A percentile compares a stretch with the other conserved stretches of the same genome.
These are phyloP conservation scores for cattle (Bos taurus) DNA, from an alignment of 2,113 vertebrate genomes.

Conservation along the genomic window DNA sequence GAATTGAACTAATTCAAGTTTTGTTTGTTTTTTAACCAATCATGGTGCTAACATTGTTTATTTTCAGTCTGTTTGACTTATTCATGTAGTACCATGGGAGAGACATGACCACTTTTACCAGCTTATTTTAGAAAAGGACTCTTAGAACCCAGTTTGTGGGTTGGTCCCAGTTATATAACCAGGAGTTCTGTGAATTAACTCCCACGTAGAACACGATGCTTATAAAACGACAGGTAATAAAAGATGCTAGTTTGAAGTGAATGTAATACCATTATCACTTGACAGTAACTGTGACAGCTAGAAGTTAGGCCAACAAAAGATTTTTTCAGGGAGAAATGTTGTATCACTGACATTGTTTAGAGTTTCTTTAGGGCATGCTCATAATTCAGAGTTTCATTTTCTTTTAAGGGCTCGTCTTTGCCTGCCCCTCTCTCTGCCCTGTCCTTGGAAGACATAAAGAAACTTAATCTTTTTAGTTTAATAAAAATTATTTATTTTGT, in stretches of 20 bases:
- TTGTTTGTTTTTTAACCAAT: not conserved
- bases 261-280: not conserved
- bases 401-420: not conserved
- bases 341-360: not conserved
- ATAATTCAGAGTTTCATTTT: constrained; percentile 17
- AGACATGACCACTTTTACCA: not conserved
- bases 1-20: not conserved
- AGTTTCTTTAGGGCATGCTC: not conserved
- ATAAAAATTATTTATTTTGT: not conserved
- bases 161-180: not conserved
- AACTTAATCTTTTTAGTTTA: not conserved
- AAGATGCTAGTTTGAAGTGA: not conserved
- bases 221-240: not conserved
- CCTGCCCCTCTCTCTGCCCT: not conserved
- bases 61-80: not conserved
- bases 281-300: not conserved
- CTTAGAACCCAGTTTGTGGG: not conserved
- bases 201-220: not conserved
- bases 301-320: not conserved
- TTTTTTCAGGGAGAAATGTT: not conserved
- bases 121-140: not conserved
- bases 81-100: not conserved
- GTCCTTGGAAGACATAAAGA: not conserved
- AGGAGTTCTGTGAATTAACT: not conserved
- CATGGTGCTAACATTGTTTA: not conserved